Evolutionary conservation across 1,140 invertebrate species (phyloP), one percentile per base, ranked within the genome.

Genomic region (Drosophila asahinai): DNA sequence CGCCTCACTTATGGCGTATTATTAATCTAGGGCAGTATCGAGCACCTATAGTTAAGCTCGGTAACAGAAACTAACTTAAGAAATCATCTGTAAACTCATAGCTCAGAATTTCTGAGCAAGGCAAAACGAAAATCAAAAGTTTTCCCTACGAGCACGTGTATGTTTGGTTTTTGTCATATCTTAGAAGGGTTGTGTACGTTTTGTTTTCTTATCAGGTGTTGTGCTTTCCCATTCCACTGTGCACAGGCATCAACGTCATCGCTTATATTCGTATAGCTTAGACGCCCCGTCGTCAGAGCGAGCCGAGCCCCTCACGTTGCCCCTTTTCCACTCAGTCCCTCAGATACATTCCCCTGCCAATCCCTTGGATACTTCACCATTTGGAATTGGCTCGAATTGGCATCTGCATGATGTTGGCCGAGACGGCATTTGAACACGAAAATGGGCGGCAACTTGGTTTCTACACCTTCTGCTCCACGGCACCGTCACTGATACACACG

Each of bases 371-470:
- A 38, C 42, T 60, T 48, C 47, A 73, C 54, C 71, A 60, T 61
- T 74, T 58, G 51, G 55, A 73, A 73, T 71, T 72, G 68, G 77
- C 81, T 81, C 73, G 72, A 87, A 87, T 80, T 90, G 84, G 84
- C 80, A 86, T 89, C 83, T 86, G 81, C 84, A 89, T 86, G 68
- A 89, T 83, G 84, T 81, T 86, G 83, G 78, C 58, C 74, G 62
- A 73, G 65, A 65, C 70, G 42, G 67, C 71, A 73, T 71, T 67
- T 66, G 71, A 76, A 82, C 81, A 86, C 79, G 63, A 90, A 90
- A 90, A 90, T 79, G 86, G 86, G 86, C 86, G 86, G 86, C 43
- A 78, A 70, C 86, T 90, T 81, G 82, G 87, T 90, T 90, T 90
- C 86, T 90, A 83, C 86, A 90, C 86, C 86, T 90, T 90, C 68